These are phyloP conservation scores for Cloeon dipterum DNA, from an alignment of 2,888 invertebrate genomes.

Conservation along the genomic window DNA sequence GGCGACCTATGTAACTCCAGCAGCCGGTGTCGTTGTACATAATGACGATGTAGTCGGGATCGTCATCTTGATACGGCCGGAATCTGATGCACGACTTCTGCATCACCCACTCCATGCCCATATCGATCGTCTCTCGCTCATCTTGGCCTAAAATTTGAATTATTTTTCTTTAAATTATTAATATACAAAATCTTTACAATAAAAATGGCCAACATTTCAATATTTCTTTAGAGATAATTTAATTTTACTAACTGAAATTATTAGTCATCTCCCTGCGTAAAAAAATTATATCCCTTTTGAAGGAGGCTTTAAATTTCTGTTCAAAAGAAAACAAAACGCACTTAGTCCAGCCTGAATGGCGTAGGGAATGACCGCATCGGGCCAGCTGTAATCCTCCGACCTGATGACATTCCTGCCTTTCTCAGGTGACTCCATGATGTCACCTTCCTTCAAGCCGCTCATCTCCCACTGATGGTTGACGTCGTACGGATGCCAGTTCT, in stretches of 20 bases:
- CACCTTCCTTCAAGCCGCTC: constrained; percentile 32
- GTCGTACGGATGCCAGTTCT: constrained; percentile 22
- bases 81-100: constrained; percentile 37
- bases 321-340: too few species aligned
- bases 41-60: constrained; percentile 31
- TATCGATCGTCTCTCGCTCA: constrained; percentile 22
- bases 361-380: constrained; percentile 26
- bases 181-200: too few species aligned
- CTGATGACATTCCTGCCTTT: constrained; percentile 20
- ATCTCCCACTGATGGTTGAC: constrained; percentile 28
- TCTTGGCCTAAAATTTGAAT: too few species aligned
- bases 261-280: too few species aligned
- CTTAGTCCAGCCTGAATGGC: constrained; percentile 27
- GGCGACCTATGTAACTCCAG: constrained; percentile 39
- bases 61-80: constrained; percentile 28
- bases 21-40: constrained; percentile 28
- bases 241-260: too few species aligned
- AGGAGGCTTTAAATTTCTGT: too few species aligned
- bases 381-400: constrained; percentile 24
- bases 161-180: too few species aligned
- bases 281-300: too few species aligned
- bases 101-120: constrained; percentile 32
- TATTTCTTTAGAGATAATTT: too few species aligned
- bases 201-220: too few species aligned
- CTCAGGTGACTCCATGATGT: constrained; percentile 24